phyloP scores from a whole-genome alignment of 2,888 invertebrate species.

The Xestia c-nigrum region DNA sequence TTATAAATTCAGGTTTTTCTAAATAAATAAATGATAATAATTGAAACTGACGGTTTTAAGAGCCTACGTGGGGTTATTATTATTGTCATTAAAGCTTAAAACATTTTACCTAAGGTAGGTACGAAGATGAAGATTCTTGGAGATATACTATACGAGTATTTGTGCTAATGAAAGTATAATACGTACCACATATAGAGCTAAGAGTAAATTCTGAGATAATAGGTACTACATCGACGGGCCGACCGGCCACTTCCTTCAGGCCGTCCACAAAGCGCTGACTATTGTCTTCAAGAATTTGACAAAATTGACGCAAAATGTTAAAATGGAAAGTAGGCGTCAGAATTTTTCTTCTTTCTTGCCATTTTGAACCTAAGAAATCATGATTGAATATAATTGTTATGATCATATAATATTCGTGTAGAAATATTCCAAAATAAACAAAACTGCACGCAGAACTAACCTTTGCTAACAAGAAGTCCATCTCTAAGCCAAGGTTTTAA shows the following conservation, averaged over 20 bases:
- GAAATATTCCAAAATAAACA: background rate
- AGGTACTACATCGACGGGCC: conserved; percentile 87
- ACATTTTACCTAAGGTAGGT: no score
- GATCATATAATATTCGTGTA: background rate
- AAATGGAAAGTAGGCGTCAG: conserved; percentile 92
- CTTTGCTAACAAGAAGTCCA: conserved; percentile 87
- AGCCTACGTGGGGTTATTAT: background rate
- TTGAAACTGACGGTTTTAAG: background rate
- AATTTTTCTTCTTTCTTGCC: conserved; percentile 91
- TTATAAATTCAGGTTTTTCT: background rate
- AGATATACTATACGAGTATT: background rate
- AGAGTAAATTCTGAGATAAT: conserved; percentile 90
- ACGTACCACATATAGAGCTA: conserved; percentile 92
- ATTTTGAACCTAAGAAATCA: conserved; percentile 85
- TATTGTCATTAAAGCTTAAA: background rate
- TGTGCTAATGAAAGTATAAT: background rate
- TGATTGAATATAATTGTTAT: background rate
- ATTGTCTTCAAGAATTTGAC: conserved; percentile 85
- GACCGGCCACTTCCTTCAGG: conserved; percentile 72
- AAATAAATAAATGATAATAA: background rate
- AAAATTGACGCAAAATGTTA: conserved; percentile 89
- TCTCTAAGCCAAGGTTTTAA: conserved; percentile 88
- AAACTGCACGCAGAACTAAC: conserved; percentile 59
- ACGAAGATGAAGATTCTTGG: background rate
- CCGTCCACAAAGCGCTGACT: conserved; percentile 79